Evolutionary conservation across 2,888 invertebrate species (phyloP), one percentile per base, ranked within the genome.

Genomic region (Parascotia fuliginaria): DNA sequence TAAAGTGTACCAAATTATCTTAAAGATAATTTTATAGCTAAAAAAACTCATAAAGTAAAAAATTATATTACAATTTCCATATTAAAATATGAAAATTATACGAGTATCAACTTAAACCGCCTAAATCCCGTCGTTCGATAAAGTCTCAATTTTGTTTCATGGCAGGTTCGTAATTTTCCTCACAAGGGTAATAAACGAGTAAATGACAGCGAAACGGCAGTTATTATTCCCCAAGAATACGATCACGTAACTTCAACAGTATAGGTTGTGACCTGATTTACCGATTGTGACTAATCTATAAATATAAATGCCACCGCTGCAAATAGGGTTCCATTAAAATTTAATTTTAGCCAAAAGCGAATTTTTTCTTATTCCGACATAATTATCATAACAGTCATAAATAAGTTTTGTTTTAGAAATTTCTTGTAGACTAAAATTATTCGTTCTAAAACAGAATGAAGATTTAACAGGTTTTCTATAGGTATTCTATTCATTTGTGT

Each of bases 301-400:
- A n/a, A n/a, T 54, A 65, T 72, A 79, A 82, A 79, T 75, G 73
- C 68, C 74, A 75, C 67, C 71, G 66, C 58, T 62, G 69, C 71
- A 76, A 79, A 81, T 73, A 73, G 70, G 75, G 58, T 56, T 63
- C 70, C 73, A 78, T 79, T 78, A 75, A 66, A 70, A 70, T 69
- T 76, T 72, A 77, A 74, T 73, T 70, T 64, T 60, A 55, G 68
- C 64, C 64, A 67, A 65, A 81, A 72, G 77, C 73, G 76, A 73
- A 74, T 78, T n/a, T n/a, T n/a, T n/a, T n/a, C 85, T 84, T 85
- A 85, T 85, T 85, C 79, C 86, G 87, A 88, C 79, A 76, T 75
- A 83, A 85, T 85, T 83, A 85, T 85, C 85, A 85, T 85, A 76
- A 74, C 73, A 62, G 57, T 59, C 78, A 83, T 87, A 85, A 85